Evolutionary conservation across 2,797 vertebrate species (phyloP).

Genomic region (Molothrus aeneus): DNA sequence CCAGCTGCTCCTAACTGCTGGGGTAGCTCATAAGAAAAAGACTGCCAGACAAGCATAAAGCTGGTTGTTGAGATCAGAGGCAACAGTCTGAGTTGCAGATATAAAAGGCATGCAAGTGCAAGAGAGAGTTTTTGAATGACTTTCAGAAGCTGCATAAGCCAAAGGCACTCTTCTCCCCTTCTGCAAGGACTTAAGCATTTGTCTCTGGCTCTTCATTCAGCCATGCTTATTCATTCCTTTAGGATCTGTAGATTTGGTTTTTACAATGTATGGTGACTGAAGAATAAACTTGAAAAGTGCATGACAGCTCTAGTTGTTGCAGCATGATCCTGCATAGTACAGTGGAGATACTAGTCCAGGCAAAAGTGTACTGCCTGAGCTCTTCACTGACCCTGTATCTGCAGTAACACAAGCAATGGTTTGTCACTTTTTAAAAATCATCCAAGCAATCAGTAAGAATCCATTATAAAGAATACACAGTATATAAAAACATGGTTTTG

Average conservation of each 20-base stretch:
- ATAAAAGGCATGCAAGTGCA: slow-evolving; percentile 2
- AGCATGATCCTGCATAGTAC: background rate
- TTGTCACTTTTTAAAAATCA: background rate
- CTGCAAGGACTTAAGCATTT: background rate
- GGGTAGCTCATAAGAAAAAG: slow-evolving; percentile 19
- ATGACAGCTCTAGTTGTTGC: background rate
- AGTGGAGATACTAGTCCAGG: background rate
- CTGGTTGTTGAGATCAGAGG: slow-evolving; percentile 35
- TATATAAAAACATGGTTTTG: background rate
- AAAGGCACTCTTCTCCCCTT: background rate
- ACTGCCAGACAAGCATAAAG: slow-evolving; percentile 7
- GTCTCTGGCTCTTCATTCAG: background rate
- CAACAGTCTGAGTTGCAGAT: background rate
- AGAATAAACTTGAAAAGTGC: slow-evolving; percentile 8
- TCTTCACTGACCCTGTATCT: background rate
- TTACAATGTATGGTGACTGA: background rate
- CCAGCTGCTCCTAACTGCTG: slow-evolving; percentile 18
- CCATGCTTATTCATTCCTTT: background rate
- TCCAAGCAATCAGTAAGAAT: background rate
- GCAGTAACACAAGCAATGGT: background rate
- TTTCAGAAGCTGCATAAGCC: background rate
- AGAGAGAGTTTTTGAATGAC: background rate
- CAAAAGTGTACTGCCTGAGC: background rate
- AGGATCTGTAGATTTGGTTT: slow-evolving; percentile 13
- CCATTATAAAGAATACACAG: background rate